A percentile compares a stretch with the other conserved stretches of the same genome.
Evolutionary conservation across 1,140 invertebrate species (phyloP).

Genomic region (Calephelis nemesis): DNA sequence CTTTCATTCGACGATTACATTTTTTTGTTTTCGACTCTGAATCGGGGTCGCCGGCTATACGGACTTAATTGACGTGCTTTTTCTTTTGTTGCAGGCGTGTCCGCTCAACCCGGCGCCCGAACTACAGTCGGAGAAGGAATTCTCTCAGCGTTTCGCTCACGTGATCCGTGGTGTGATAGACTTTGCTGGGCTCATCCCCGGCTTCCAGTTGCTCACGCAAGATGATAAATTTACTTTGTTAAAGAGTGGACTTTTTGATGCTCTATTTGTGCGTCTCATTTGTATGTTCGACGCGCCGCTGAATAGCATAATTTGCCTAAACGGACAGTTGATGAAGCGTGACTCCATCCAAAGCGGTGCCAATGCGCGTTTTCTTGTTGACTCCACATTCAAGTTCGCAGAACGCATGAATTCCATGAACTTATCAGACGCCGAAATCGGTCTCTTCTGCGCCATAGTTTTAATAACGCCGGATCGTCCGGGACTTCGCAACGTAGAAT

Average conservation of each 20-base stretch:
- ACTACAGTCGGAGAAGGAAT: conserved; percentile 93
- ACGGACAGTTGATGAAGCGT: conserved; percentile 93
- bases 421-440: conserved; percentile 95
- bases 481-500: conserved; percentile 93
- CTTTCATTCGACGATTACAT: conserved; percentile 19
- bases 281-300: conserved; percentile 96
- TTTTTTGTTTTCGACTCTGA: conserved; percentile 14
- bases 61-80: conserved; percentile 37
- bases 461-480: conserved; percentile 96
- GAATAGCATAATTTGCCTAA: conserved; percentile 95
- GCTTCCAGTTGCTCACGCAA: conserved; percentile 95
- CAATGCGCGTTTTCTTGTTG: conserved; percentile 95
- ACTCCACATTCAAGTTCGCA: conserved; percentile 98
- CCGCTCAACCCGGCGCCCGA: conserved; percentile 96
- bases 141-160: conserved; percentile 95
- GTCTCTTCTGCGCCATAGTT: conserved; percentile 96
- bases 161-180: conserved; percentile 98
- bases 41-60: background rate
- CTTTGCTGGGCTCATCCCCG: conserved; percentile 98
- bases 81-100: conserved; percentile 90
- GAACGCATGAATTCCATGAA: conserved; percentile 94
- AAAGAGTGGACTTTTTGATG: conserved; percentile 97
- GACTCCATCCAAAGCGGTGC: conserved; percentile 94
- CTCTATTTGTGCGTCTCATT: conserved; percentile 93
- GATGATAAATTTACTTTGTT: conserved; percentile 98